phyloP scores from a whole-genome alignment of 1,140 invertebrate genomes.

The Steinernema feltiae region DNA sequence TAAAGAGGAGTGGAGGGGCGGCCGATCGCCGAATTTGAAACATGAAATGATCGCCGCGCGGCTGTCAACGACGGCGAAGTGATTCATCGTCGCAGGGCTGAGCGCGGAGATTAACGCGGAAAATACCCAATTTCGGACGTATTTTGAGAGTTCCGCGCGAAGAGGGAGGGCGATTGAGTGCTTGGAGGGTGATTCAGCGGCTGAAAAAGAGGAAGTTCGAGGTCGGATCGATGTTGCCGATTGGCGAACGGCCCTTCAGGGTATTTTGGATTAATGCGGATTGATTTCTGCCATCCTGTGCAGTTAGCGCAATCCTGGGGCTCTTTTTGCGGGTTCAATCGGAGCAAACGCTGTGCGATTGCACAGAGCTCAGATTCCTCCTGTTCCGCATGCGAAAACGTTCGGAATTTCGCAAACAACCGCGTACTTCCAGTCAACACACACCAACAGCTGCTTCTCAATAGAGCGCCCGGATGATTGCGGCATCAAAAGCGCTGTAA shows the following conservation, averaged over 20 bases:
- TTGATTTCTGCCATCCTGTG: not conserved
- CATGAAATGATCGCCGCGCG: not conserved
- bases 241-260: not conserved
- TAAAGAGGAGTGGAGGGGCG: not conserved
- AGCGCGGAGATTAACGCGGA: not conserved
- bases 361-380: too few relatives aligned
- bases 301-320: too few relatives aligned
- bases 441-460: too few relatives aligned
- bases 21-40: conserved; percentile 3
- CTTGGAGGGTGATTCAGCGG: not conserved
- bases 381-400: too few relatives aligned
- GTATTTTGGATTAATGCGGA: not conserved
- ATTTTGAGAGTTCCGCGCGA: not conserved
- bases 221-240: not conserved
- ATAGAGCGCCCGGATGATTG: too few relatives aligned
- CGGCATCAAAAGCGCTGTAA: too few relatives aligned
- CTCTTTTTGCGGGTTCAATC: too few relatives aligned
- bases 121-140: conserved; percentile 9
- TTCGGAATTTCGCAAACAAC: too few relatives aligned
- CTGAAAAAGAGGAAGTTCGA: not conserved
- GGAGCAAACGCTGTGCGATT: too few relatives aligned
- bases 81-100: not conserved
- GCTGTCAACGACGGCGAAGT: not conserved
- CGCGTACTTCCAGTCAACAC: too few relatives aligned
- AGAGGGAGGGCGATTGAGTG: not conserved